Conservation (phyloP, 2,113 vertebrate species). For the Planiliza haematocheilus region DNA sequence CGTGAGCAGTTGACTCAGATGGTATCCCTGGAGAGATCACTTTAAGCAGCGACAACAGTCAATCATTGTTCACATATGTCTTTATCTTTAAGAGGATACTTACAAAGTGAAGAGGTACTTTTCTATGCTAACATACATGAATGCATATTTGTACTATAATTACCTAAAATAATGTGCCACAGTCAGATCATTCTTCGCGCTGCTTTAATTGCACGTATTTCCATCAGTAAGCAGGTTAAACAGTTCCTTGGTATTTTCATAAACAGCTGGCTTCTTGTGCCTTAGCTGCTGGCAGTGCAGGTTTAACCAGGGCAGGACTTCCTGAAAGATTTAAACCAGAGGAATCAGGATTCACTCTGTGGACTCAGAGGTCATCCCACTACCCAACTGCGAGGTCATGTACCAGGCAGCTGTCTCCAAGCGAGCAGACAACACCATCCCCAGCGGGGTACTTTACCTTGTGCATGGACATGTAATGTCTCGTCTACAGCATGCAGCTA, state of each 20-base stretch:
- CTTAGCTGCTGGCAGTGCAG: slow-evolving; percentile 82
- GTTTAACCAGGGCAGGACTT: slow-evolving; percentile 75
- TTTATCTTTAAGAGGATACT: background rate
- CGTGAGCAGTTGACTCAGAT: slow-evolving; percentile 54
- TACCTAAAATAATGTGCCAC: too few species aligned
- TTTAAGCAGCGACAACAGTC: too few species aligned
- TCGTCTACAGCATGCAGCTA: slow-evolving; percentile 4
- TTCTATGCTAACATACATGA: too few species aligned
- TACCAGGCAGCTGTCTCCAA: slow-evolving; percentile 90
- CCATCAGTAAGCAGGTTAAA: slow-evolving; percentile 4
- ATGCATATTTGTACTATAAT: too few species aligned
- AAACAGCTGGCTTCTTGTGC: slow-evolving; percentile 53
- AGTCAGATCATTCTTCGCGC: too few species aligned
- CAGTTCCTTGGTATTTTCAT: background rate
- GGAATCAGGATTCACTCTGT: slow-evolving; percentile 76
- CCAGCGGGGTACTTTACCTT: slow-evolving; percentile 79
- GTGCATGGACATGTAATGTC: slow-evolving; percentile 60
- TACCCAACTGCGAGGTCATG: slow-evolving; percentile 88
- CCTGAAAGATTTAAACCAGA: slow-evolving; percentile 75
- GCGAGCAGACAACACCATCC: slow-evolving; percentile 79
- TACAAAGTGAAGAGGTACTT: too few species aligned
- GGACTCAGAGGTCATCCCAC: slow-evolving; percentile 83
- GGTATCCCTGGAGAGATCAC: background rate
- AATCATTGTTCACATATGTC: too few species aligned
- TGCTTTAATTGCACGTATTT: background rate